Evolutionary conservation across 2,888 invertebrate species (phyloP), one percentile per base, ranked within the genome.

Genomic region (Lucinisca nassula): DNA sequence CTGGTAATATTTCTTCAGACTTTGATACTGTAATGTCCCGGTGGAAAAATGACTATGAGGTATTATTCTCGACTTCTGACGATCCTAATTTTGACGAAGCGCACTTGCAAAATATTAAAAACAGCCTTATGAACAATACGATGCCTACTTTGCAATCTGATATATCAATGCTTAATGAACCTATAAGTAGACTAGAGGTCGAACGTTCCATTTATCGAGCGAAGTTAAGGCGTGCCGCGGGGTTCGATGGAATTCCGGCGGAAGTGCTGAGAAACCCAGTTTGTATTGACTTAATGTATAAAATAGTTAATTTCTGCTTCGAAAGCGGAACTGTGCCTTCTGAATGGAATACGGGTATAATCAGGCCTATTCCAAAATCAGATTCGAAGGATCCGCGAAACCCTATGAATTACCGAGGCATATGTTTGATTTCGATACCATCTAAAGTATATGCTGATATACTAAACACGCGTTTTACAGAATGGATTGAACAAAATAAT

Each of bases 151-250:
- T 61, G 30, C 10, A 61, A 27, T 27, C 61, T 12, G 58, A 82
- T 24, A 38, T n/a, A 12, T 27, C 51, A 1, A 12, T 21, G 10
- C 55, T 82, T 40, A 77, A 82, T 77, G 37, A 27, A n/a, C 55
- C 58, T 2, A 70, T 72, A 0, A 70, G 8, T 17, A 30, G 72
- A 14, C 21, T 32, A 21, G 77, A 82, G 72, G 77, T 77, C 12
- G 35, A 40, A 27, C 24, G 72, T n/a, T 70, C 77, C 10, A 30
- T 77, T 21, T 55, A 37, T 6, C 40, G 82, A 32, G 30, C 67
- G 14, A 77, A 82, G 17, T n/a, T 77, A 38, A 70, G 14, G 17
- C 76, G 76, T 55, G 67, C 82, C 24, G 38, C 82, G 35, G 82
- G 75, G 27, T 75, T 82, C 30, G 76, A 82, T 61, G 24, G 30